A percentile compares a stretch with the other conserved stretches of the same genome.
phyloP scores from a whole-genome alignment of 2,797 vertebrate species.

The Silurus lanzhouensis region DNA sequence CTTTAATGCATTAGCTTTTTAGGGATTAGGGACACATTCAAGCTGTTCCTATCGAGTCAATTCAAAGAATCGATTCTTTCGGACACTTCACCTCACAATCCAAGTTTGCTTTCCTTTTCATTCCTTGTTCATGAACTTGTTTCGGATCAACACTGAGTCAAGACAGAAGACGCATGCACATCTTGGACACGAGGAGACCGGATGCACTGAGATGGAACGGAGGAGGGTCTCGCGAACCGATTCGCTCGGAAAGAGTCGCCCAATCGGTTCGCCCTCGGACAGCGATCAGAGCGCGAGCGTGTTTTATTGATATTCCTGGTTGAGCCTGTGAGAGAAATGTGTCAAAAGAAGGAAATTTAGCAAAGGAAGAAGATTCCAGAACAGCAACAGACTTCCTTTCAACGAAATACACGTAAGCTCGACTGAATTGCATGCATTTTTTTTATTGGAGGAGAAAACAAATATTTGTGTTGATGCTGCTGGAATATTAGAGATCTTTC shows the following conservation, averaged over 20 bases:
- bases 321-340: neutral
- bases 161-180: neutral
- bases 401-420: neutral
- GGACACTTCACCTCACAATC: neutral
- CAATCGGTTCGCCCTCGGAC: slow-evolving; percentile 11
- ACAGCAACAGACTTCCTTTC: neutral
- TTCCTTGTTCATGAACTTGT: too few species aligned
- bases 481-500: neutral
- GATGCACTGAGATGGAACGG: neutral
- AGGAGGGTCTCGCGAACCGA: neutral
- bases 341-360: slow-evolving; percentile 15
- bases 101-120: too few species aligned
- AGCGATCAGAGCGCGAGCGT: neutral
- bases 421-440: neutral
- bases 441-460: neutral
- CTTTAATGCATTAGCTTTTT: neutral
- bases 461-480: neutral
- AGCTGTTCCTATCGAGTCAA: neutral
- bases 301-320: too few species aligned
- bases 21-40: neutral
- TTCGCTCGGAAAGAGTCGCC: neutral
- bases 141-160: too few species aligned
- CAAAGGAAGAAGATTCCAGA: neutral
- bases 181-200: too few species aligned
- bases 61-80: neutral